Evolutionary conservation across 2,797 vertebrate genomes (phyloP).

Genomic region (Lithobates sylvaticus): DNA sequence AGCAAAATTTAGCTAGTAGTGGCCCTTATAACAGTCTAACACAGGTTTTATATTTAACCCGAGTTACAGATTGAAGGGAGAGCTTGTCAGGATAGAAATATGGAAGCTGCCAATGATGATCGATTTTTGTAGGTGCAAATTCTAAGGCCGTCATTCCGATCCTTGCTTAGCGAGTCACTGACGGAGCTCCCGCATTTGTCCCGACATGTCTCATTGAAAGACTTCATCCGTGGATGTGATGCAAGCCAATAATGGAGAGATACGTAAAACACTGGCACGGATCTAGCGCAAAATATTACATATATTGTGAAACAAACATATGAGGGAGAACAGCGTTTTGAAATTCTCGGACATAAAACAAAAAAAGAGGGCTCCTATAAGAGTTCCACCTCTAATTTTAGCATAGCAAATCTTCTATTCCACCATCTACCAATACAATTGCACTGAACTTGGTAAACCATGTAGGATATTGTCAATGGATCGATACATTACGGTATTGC

Average conservation of each 20-base stretch:
- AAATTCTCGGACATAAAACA: slow-evolving; percentile 53
- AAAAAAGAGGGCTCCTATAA: not conserved
- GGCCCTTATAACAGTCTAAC: too few relatives aligned
- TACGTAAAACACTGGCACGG: not conserved
- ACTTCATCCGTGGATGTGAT: not conserved
- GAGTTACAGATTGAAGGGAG: too few relatives aligned
- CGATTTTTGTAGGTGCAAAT: too few relatives aligned
- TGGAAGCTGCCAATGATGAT: too few relatives aligned
- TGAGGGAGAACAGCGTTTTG: slow-evolving; percentile 8
- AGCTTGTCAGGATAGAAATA: too few relatives aligned
- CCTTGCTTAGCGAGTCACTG: too few relatives aligned
- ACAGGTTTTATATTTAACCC: too few relatives aligned
- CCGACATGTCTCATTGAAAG: too few relatives aligned
- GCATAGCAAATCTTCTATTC: slow-evolving; percentile 8
- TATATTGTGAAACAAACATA: slow-evolving; percentile 26
- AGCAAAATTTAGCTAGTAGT: too few relatives aligned
- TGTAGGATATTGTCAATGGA: not conserved
- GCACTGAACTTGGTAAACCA: not conserved
- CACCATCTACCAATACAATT: not conserved
- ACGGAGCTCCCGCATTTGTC: too few relatives aligned
- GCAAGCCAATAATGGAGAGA: not conserved
- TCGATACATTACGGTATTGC: not conserved
- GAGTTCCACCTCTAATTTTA: too few relatives aligned
- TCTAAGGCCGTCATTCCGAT: too few relatives aligned
- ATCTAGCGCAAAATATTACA: not conserved